Evolutionary conservation across 1,140 invertebrate genomes (phyloP).

Genomic region (Leptinotarsa lineolata): DNA sequence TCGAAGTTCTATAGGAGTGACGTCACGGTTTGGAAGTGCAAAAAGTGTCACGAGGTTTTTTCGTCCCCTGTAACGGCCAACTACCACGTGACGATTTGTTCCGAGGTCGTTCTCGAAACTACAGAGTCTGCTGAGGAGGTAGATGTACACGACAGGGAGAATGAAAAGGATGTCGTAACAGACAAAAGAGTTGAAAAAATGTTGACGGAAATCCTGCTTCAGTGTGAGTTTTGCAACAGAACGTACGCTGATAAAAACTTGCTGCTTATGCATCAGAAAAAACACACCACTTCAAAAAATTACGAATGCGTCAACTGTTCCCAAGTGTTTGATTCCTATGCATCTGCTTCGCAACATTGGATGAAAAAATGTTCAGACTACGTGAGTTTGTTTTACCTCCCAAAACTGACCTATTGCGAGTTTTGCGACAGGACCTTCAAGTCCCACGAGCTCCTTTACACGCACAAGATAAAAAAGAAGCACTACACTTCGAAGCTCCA

Average conservation of each 20-base stretch:
- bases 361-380: slow-evolving; percentile 61
- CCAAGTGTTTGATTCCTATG: slow-evolving; percentile 58
- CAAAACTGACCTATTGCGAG: slow-evolving; percentile 55
- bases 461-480: slow-evolving; percentile 55
- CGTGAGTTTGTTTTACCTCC: slow-evolving; percentile 54
- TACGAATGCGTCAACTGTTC: slow-evolving; percentile 63
- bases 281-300: slow-evolving; percentile 59
- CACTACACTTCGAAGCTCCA: slow-evolving; percentile 52
- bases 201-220: slow-evolving; percentile 57
- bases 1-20: slow-evolving; percentile 55
- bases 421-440: slow-evolving; percentile 55
- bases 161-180: neutral
- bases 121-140: neutral
- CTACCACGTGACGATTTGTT: slow-evolving; percentile 45
- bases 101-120: slow-evolving; percentile 27
- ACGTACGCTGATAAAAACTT: slow-evolving; percentile 59
- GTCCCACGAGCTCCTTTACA: slow-evolving; percentile 54
- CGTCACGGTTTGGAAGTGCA: slow-evolving; percentile 54
- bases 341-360: slow-evolving; percentile 60
- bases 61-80: slow-evolving; percentile 39
- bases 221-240: slow-evolving; percentile 65
- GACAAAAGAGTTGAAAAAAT: slow-evolving; percentile 47
- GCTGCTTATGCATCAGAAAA: slow-evolving; percentile 58
- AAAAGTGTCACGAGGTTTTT: slow-evolving; percentile 54
- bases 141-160: slow-evolving; percentile 12